Conservation (phyloP, 2,113 vertebrate species). For the Sebastes fasciatus region DNA sequence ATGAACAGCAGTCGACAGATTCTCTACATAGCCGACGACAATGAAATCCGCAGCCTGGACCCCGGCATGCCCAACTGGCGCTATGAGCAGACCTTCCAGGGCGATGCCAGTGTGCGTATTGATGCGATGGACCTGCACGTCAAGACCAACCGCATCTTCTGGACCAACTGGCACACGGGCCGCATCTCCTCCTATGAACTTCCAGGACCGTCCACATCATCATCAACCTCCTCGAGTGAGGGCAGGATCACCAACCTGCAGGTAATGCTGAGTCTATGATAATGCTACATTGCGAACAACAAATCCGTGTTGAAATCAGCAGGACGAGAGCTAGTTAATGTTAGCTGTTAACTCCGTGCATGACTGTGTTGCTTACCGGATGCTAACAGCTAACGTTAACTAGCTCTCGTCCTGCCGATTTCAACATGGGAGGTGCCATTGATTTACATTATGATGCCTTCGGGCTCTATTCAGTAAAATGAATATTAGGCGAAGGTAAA, state of each 20-base stretch:
- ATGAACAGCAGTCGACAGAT: constrained; percentile 79
- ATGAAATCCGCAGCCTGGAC: constrained; percentile 96
- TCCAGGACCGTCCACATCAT: constrained; percentile 70
- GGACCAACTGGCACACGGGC: constrained; percentile 98
- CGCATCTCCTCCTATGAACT: constrained; percentile 94
- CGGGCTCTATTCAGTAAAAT: too few relatives aligned
- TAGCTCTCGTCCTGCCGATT: too few relatives aligned
- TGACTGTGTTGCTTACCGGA: too few relatives aligned
- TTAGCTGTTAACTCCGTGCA: too few relatives aligned
- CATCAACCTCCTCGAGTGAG: constrained; percentile 81
- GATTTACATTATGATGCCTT: too few relatives aligned
- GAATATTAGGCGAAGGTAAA: too few relatives aligned
- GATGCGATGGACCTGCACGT: constrained; percentile 96
- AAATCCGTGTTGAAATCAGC: too few relatives aligned
- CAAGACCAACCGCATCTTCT: constrained; percentile 95
- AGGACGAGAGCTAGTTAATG: too few relatives aligned
- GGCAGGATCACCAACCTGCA: constrained; percentile 90
- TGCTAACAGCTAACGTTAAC: too few relatives aligned
- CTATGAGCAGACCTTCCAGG: constrained; percentile 96
- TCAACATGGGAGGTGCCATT: too few relatives aligned
- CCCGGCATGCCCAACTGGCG: constrained; percentile 93
- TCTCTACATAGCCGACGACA: constrained; percentile 96
- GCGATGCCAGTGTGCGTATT: constrained; percentile 92
- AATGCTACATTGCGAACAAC: too few relatives aligned
- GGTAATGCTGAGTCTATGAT: constrained; percentile 69